Evolutionary conservation across 1,140 invertebrate species (phyloP).

Genomic region (Neodiprion pinetum): DNA sequence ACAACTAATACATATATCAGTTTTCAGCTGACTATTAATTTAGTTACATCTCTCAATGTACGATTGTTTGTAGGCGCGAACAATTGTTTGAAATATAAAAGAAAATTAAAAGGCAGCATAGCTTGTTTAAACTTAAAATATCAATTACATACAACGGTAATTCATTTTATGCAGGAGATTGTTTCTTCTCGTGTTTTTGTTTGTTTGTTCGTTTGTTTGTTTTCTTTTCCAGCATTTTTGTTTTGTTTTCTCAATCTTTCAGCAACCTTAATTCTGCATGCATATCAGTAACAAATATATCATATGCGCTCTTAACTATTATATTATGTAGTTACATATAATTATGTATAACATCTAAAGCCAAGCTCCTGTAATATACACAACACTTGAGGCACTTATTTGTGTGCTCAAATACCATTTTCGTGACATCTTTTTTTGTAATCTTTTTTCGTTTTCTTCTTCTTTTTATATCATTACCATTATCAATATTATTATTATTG

Average conservation of each 20-base stretch:
- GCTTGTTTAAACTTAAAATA: conserved; percentile 51
- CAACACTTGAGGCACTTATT: conserved; percentile 64
- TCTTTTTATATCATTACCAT: background rate
- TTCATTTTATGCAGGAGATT: conserved; percentile 55
- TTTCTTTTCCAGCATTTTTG: conserved; percentile 15
- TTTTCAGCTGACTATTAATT: conserved; percentile 33
- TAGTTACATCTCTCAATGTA: conserved; percentile 19
- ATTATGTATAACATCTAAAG: conserved; percentile 60
- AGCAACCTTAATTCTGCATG: conserved; percentile 55
- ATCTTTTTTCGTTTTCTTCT: background rate
- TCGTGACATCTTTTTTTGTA: conserved; percentile 44
- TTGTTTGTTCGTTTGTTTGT: conserved; percentile 17
- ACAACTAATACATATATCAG: conserved; percentile 31
- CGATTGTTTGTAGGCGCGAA: conserved; percentile 2
- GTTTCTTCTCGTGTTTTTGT: conserved; percentile 41
- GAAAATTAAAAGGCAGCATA: conserved; percentile 56
- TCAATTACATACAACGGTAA: conserved; percentile 52
- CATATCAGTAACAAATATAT: conserved; percentile 63
- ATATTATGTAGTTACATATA: conserved; percentile 60
- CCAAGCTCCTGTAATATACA: conserved; percentile 62
- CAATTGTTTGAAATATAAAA: conserved; percentile 33
- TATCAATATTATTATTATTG: conserved; percentile 18
- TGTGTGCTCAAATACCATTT: conserved; percentile 61
- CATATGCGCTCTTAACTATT: conserved; percentile 55
- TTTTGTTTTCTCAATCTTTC: conserved; percentile 39